Evolutionary conservation across 2,113 vertebrate species (phyloP).

Genomic region (Cathartes aura): DNA sequence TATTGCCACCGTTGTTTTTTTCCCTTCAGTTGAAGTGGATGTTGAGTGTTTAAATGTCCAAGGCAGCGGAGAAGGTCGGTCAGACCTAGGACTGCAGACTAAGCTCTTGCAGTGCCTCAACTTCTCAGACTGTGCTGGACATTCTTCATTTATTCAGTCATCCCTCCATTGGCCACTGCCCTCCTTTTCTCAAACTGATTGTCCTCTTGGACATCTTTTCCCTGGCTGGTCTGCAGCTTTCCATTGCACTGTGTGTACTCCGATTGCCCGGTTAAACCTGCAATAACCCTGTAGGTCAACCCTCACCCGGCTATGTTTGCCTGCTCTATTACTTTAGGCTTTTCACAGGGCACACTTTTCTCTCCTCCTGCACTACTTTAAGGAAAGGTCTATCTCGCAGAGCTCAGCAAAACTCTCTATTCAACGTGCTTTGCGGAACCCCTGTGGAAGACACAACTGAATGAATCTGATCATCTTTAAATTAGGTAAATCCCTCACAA

Average conservation of each 20-base stretch:
- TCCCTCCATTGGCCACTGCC: neutral
- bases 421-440: neutral
- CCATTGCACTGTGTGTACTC: neutral
- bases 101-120: neutral
- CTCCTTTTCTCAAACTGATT: neutral
- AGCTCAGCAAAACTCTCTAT: neutral
- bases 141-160: neutral
- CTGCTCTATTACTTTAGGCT: neutral
- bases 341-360: neutral
- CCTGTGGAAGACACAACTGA: neutral
- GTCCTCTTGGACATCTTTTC: neutral
- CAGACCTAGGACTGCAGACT: neutral
- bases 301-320: neutral
- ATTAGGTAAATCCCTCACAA: neutral
- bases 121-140: neutral
- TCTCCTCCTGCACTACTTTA: neutral
- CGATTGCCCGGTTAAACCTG: neutral
- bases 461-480: neutral
- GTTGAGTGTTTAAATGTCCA: conserved; percentile 10
- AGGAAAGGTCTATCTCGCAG: neutral
- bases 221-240: neutral
- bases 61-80: neutral
- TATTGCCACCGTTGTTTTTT: neutral
- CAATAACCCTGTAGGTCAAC: neutral
- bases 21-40: neutral